Evolutionary conservation across 2,888 invertebrate species (phyloP).

Genomic region (Meteorus cinctellus): DNA sequence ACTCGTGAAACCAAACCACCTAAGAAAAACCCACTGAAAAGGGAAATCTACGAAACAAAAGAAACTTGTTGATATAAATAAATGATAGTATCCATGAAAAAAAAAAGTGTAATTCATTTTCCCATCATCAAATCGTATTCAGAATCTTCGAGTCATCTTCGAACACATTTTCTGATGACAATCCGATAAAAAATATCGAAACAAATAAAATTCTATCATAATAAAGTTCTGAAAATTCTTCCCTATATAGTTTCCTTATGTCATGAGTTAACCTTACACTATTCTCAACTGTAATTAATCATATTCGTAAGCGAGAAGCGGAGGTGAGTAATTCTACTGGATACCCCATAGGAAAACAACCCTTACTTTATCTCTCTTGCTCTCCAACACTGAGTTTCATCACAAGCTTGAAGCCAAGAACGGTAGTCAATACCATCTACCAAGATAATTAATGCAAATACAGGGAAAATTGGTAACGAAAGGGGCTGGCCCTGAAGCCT

Average conservation of each 20-base stretch:
- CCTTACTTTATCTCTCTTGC: slow-evolving; percentile 15
- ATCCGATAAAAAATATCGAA: not conserved
- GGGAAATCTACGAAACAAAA: slow-evolving; percentile 45
- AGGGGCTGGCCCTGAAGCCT: not conserved
- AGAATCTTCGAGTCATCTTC: not conserved
- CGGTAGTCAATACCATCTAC: slow-evolving; percentile 37
- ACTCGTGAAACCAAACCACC: slow-evolving; percentile 1
- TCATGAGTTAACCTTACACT: slow-evolving; percentile 22
- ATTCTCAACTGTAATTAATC: slow-evolving; percentile 45
- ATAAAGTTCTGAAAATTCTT: slow-evolving; percentile 5
- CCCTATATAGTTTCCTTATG: not conserved
- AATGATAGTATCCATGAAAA: slow-evolving; percentile 62
- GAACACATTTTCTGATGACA: not conserved
- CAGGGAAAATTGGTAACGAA: slow-evolving; percentile 42
- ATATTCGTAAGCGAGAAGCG: slow-evolving; percentile 36
- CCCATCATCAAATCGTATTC: not conserved
- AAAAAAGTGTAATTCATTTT: slow-evolving; percentile 37
- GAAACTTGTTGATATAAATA: slow-evolving; percentile 65
- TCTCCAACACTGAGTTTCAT: slow-evolving; percentile 10
- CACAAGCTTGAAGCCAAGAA: not conserved
- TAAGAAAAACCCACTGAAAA: slow-evolving; percentile 5
- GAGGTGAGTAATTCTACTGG: slow-evolving; percentile 40
- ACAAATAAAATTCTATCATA: not conserved
- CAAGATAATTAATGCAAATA: slow-evolving; percentile 54
- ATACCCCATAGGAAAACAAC: slow-evolving; percentile 42